A percentile compares a stretch with the other conserved stretches of the same genome.
These are phyloP conservation scores for Bubo scandiacus DNA, from an alignment of 2,113 vertebrate genomes.

Conservation along the genomic window DNA sequence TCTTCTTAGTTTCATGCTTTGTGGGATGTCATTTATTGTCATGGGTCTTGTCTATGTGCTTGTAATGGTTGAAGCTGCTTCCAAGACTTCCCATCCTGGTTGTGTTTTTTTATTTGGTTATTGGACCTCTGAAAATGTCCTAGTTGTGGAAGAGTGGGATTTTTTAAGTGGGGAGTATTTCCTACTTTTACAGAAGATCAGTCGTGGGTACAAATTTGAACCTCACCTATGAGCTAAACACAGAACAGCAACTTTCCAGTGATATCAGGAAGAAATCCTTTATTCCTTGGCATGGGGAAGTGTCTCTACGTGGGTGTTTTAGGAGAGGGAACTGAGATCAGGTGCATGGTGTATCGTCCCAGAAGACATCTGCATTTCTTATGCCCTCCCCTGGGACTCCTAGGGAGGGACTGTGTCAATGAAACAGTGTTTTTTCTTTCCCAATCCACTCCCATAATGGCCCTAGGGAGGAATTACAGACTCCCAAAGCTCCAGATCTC, in stretches of 20 bases:
- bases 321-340: not conserved
- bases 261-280: not conserved
- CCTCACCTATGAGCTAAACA: not conserved
- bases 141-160: not conserved
- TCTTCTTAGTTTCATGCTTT: slow-evolving; percentile 4
- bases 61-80: not conserved
- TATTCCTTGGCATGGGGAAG: not conserved
- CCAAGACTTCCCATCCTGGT: not conserved
- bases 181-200: not conserved
- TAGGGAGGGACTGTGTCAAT: not conserved
- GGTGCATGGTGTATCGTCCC: not conserved
- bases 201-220: not conserved
- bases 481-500: not conserved
- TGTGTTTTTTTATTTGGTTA: not conserved
- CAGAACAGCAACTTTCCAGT: not conserved
- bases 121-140: not conserved
- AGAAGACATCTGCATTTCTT: not conserved
- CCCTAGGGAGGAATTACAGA: not conserved
- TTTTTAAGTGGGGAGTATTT: not conserved
- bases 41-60: not conserved
- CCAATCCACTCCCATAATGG: not conserved
- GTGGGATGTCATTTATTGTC: not conserved
- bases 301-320: not conserved
- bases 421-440: not conserved
- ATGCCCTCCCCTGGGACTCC: not conserved